Evolutionary conservation across 1,140 invertebrate genomes (phyloP).

Genomic region (Leptinotarsa undecemlineata): DNA sequence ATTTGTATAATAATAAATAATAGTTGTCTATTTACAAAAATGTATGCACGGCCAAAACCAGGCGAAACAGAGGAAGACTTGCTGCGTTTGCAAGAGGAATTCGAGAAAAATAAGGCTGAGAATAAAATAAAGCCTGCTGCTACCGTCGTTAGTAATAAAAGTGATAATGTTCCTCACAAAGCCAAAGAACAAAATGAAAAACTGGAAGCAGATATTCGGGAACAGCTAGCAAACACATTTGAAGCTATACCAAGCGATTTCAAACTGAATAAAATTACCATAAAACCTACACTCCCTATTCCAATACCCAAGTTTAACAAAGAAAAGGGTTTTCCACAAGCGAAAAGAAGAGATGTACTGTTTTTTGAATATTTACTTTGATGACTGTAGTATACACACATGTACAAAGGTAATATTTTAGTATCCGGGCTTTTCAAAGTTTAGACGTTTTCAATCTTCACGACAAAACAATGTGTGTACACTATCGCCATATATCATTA

Average conservation of each 20-base stretch:
- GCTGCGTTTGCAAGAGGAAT: constrained; percentile 71
- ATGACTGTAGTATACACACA: no score
- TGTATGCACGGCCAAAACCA: constrained; percentile 66
- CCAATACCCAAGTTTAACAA: constrained; percentile 34
- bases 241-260: constrained; percentile 48
- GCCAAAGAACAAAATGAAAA: neutral
- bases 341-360: constrained; percentile 47
- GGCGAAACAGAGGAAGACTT: constrained; percentile 71
- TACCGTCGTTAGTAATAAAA: constrained; percentile 61
- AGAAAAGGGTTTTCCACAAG: constrained; percentile 50
- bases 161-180: constrained; percentile 3
- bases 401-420: no score
- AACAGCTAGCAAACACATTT: constrained; percentile 51
- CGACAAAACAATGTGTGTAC: no score
- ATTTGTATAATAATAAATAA: neutral
- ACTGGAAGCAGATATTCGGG: constrained; percentile 32
- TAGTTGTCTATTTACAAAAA: constrained; percentile 44
- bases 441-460: no score
- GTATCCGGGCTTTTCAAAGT: no score
- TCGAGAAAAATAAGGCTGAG: constrained; percentile 58
- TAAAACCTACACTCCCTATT: constrained; percentile 26
- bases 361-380: neutral
- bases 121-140: constrained; percentile 63
- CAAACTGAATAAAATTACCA: constrained; percentile 56
- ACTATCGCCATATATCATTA: neutral